Evolutionary conservation across 2,797 vertebrate genomes (phyloP), one percentile per base, ranked within the genome.

Genomic region (Hipposideros larvatus): DNA sequence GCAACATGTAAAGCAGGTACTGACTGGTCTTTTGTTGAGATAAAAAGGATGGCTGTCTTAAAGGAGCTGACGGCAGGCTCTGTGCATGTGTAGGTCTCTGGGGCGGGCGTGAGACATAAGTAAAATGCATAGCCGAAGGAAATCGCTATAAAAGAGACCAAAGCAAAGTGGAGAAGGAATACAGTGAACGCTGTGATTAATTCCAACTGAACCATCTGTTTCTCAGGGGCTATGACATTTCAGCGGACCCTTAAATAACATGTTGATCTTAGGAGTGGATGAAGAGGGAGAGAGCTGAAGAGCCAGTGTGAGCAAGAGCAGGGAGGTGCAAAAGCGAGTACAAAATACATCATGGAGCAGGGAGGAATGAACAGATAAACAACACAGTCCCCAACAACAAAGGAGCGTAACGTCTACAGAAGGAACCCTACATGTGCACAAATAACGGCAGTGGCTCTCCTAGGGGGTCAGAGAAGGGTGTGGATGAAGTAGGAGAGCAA

Each of bases 181-280:
- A 26, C 51, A 46, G 22, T 31, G 48, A 91, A 92, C 83, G 31
- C 94, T 59, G 43, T 74, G 59, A 95, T 90, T 94, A 78, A 92
- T 84, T 94, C 63, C 63, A 92, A 66, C 15, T 10, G 11, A 87
- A 85, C 88, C 70, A 46, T 75, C 61, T 79, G 43, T 48, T 84
- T 94, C 95, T 94, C 73, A 48, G 26, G 92, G 51, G 18, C 73
- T 61, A 11, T 55, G 51, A 31, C 66, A 87, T 78, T 94, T 84
- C 28, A 22, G 15, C 4, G 26, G 77, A 75, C 83, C 28, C 84
- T 87, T 31, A 92, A 63, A 65, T 87, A 94, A 93, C 34, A 21
- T 18, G 13, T 82, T 34, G 75, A 14, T 90, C 68, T 16, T 63
- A 34, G 16, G 0, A 66, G 51, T 88, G 46, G 37, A 43, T 73